Evolutionary conservation across 2,113 vertebrate genomes (phyloP), one percentile per base, ranked within the genome.

Genomic region (Pachyramphus minor): DNA sequence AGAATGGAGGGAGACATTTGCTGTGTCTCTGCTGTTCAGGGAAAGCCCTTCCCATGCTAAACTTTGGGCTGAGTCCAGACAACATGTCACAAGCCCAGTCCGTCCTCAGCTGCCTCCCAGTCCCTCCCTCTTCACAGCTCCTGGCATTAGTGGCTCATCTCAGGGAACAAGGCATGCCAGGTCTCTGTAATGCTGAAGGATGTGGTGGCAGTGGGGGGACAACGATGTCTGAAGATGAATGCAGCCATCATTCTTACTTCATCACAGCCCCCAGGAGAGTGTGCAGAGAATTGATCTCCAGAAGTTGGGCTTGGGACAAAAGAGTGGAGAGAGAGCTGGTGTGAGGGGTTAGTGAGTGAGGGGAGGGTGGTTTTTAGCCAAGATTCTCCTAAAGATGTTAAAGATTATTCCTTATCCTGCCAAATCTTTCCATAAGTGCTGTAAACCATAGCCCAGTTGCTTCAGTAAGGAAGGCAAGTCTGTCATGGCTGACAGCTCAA

Each of bases 81-180:
- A 52, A 15, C 0, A 0, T 35, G 42, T 12, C 71, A 37, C 41
- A 56, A 84, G 11, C 39, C 52, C 5, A 8, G 31, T 4, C 11
- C 12, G 2, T 44, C 72, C 55, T 79, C 71, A 83, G 37, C 59
- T 71, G 72, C 53, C 45, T 66, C 19, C 18, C 39, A 56, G 49
- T 9, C 68, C 49, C 74, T 79, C 24, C 20, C 35, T 56, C 33
- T 28, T 66, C 41, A 64, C 58, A 73, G 58, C 69, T 59, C 67
- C 4, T 1, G 7, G 62, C 6, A 4, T 37, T 19, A 12, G 49
- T 33, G 45, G 30, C 30, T 90, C 30, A 3, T 42, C 39, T 77
- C 41, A 33, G 52, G 16, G 35, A 60, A 22, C 33, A 52, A 84
- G 56, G 1, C 1, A 25, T 2, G 5, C 0, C 2, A 77, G 33